Evolutionary conservation across 2,113 vertebrate genomes (phyloP).

Genomic region (Mionectes macconnelli): DNA sequence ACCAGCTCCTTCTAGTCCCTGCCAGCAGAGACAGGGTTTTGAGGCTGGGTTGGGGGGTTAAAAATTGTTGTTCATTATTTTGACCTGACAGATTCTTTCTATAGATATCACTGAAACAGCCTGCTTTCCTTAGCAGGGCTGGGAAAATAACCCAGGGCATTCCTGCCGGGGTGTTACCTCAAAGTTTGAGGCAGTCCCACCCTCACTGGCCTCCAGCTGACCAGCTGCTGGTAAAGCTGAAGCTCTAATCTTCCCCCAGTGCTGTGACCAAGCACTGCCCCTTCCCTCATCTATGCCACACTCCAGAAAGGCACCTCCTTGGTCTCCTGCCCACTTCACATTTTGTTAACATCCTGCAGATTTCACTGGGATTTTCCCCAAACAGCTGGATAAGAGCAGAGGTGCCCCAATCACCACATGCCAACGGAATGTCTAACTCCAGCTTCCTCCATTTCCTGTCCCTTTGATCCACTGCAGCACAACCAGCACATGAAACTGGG

Average conservation of each 20-base stretch:
- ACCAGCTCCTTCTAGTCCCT: background rate
- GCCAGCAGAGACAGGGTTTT: background rate
- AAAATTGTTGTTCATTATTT: background rate
- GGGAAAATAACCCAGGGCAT: background rate
- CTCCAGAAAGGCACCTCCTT: background rate
- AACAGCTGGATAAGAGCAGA: background rate
- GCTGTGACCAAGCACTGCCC: background rate
- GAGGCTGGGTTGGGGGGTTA: background rate
- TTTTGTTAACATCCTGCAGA: background rate
- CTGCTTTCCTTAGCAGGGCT: background rate
- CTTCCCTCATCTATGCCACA: background rate
- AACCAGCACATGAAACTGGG: slow-evolving; percentile 47
- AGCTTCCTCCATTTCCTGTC: background rate
- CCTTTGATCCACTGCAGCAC: slow-evolving; percentile 35
- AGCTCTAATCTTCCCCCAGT: background rate
- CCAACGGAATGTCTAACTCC: background rate
- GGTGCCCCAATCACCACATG: background rate
- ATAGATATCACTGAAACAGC: background rate
- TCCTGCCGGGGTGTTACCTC: background rate
- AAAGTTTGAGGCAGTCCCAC: background rate
- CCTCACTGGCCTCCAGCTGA: background rate
- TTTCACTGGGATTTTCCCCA: background rate
- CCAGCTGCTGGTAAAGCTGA: background rate
- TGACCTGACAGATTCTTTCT: background rate
- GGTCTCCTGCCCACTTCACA: background rate